Evolutionary conservation across 1,140 invertebrate species (phyloP), one percentile per base, ranked within the genome.

Genomic region (Coelopa frigida): DNA sequence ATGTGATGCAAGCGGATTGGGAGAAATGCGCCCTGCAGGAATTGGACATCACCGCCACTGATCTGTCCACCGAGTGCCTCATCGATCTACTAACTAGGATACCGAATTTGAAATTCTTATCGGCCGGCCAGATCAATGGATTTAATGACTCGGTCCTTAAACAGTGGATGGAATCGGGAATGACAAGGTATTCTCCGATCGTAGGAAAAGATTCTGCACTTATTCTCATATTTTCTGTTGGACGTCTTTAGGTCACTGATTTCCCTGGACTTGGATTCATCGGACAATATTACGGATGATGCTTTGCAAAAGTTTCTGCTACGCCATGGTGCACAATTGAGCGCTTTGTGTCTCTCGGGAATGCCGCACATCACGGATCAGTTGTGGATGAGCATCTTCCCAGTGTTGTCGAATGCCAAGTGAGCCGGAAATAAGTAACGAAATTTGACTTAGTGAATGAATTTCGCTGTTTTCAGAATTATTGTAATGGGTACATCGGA

Each of bases 361-460:
- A 98, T 99, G 84, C 85, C 94, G 1, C 95, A 98, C 64, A 88
- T 99, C 53, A 94, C 94, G 1, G 96, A 99, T 73, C 90, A 94
- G 61, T 82, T 98, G 36, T 98, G 94, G 92, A 86, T 90, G 69
- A 85, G 86, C 53, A 85, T 95, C 24, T 73, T 98, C 37, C 89
- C 91, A 0, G 81, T 90, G 46, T 72, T 98, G 6, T 87, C 80
- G 41, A 94, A 95, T 68, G 84, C 90, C 50, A 93, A 85, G 94
- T 96, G 66, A 74, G 72, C 55, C 14, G 6, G 11, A 15, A 31
- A 27, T 43, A 36, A 23, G 0, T 20, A 2, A 36, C 10, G 23
- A 23, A 18, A 23, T 20, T 33, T 8, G 6, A n/a, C 18, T 7
- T 14, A 36, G n/a, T 36, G 17, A 3, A 37, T 15, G 18, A 17